These are phyloP conservation scores for Venusia cambrica DNA, from an alignment of 2,888 invertebrate genomes.

Conservation along the genomic window DNA sequence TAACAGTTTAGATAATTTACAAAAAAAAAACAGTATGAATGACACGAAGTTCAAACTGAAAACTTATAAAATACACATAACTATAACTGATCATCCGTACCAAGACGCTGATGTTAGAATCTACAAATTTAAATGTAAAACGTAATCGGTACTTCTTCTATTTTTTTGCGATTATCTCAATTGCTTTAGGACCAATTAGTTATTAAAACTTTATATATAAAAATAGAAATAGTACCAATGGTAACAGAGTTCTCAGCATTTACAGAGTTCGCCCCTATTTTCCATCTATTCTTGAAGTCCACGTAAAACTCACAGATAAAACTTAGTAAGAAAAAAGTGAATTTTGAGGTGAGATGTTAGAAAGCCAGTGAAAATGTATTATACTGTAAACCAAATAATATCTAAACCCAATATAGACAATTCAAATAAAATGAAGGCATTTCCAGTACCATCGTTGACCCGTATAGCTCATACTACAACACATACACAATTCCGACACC, in stretches of 20 bases:
- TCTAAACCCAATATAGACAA: conserved; percentile 30
- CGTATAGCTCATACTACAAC: conserved; percentile 18
- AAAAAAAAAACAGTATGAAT: conserved; percentile 45
- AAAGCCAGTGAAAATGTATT: conserved; percentile 63
- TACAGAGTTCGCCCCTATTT: conserved; percentile 70
- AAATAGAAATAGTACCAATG: conserved; percentile 47
- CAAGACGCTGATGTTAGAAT: conserved; percentile 79
- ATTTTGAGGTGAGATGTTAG: conserved; percentile 64
- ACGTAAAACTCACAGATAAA: conserved; percentile 59
- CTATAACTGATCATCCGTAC: conserved; percentile 76
- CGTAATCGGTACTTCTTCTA: conserved; percentile 52
- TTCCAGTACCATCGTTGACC: conserved; percentile 19
- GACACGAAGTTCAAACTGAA: conserved; percentile 46
- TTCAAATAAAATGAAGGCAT: conserved; percentile 33
- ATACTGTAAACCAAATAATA: conserved; percentile 33
- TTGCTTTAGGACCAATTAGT: conserved; percentile 23
- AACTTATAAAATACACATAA: conserved; percentile 45
- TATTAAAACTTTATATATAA: conserved; percentile 18
- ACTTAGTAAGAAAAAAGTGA: conserved; percentile 45
- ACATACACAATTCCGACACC: conserved; percentile 37
- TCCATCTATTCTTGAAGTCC: conserved; percentile 81
- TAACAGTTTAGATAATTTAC: no score
- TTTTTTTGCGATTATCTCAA: conserved; percentile 29
- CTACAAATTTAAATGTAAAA: conserved; percentile 43
- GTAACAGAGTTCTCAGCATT: conserved; percentile 58